These are phyloP conservation scores for Lepisosteus oculatus DNA, from an alignment of 2,113 vertebrate genomes.

Conservation along the genomic window DNA sequence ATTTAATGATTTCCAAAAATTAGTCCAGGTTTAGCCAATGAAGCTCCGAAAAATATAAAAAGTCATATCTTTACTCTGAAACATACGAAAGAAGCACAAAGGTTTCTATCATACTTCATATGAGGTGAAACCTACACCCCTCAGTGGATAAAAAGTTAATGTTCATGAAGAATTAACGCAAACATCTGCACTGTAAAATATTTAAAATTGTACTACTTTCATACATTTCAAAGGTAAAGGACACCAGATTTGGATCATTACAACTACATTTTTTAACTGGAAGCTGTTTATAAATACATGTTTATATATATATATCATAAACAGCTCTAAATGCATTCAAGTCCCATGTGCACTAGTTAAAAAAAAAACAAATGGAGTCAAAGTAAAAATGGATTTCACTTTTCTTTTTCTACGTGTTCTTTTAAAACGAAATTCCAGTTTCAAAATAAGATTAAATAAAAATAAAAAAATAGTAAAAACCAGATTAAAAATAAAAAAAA, in stretches of 20 bases:
- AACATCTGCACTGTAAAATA: no score
- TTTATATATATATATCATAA: no score
- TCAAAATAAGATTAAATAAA: conserved; percentile 42
- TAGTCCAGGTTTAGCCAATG: conserved; percentile 65
- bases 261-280: conserved; percentile 23
- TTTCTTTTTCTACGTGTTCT: conserved; percentile 56
- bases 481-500: conserved; percentile 71
- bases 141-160: no score
- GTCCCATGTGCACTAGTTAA: conserved; percentile 70
- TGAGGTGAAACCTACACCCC: background rate
- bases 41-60: conserved; percentile 57
- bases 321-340: conserved; percentile 67
- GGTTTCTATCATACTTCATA: conserved; percentile 29
- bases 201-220: no score
- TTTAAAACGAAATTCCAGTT: conserved; percentile 63
- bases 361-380: conserved; percentile 48
- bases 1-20: conserved; percentile 62
- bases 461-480: conserved; percentile 61
- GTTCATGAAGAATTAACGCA: no score
- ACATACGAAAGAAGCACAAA: conserved; percentile 41
- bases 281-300: background rate
- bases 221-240: background rate
- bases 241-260: background rate
- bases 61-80: conserved; percentile 51
- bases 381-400: conserved; percentile 67